Evolutionary conservation across 2,888 invertebrate genomes (phyloP).

Genomic region (Coelinius sp.): DNA sequence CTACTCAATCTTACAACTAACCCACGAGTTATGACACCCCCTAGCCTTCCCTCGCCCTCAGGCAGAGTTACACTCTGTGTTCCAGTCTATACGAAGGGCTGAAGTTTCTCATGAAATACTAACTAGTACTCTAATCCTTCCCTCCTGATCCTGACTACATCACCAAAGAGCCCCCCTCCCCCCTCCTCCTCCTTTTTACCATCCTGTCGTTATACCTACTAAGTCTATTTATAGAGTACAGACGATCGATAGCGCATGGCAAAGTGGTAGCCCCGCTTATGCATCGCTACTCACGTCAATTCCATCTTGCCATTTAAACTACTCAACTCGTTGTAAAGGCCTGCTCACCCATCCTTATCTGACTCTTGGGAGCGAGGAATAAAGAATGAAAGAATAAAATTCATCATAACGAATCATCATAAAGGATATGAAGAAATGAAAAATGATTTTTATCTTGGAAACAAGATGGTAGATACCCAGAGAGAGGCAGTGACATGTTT

Average conservation of each 20-base stretch:
- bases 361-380: background rate
- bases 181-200: background rate
- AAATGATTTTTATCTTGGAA: no score
- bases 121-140: slow-evolving; percentile 49
- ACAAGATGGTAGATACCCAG: no score
- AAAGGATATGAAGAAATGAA: background rate
- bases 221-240: slow-evolving; percentile 59
- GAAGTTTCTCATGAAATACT: slow-evolving; percentile 57
- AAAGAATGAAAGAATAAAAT: background rate
- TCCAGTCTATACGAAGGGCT: slow-evolving; percentile 19
- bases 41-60: background rate
- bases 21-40: background rate
- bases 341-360: slow-evolving; percentile 10
- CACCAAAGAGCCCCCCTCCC: slow-evolving; percentile 12
- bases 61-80: background rate
- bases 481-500: no score
- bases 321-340: slow-evolving; percentile 33
- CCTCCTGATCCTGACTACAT: background rate
- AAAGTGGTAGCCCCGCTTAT: slow-evolving; percentile 45
- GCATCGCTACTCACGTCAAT: slow-evolving; percentile 52
- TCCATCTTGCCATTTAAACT: slow-evolving; percentile 49
- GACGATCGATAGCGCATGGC: slow-evolving; percentile 56
- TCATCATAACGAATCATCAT: background rate
- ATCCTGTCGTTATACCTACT: slow-evolving; percentile 36
- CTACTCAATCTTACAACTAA: slow-evolving; percentile 10